Base-by-base conservation (phyloP, 1,140 invertebrate genomes). In the Druon quercuslanigerum region DNA sequence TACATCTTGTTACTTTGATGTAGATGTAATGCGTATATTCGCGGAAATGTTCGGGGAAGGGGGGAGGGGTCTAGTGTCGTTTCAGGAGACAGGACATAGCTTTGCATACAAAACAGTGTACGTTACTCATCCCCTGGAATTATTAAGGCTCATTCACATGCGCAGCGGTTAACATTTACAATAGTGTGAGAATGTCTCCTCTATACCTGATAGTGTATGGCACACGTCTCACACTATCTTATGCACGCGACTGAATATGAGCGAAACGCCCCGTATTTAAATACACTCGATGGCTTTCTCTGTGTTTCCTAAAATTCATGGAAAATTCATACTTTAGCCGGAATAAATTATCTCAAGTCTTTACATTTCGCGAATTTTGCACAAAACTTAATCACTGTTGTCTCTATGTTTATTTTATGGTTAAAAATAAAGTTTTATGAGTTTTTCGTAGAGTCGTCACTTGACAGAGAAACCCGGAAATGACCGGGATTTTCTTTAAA, bases 51-150 rank as follows among this genome's bases (percentile, higher is more conserved):
- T 16, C 13, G 40, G 16, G 60, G 33, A 33, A n/a, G 8, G 5
- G 17, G 73, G 54, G 50, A 50, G 73, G 52, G 73, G 71, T 72
- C 50, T 52, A 72, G 76, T 60, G 50, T 75, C 75, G 52, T 51
- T 73, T 78, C 72, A 72, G 33, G 33, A 66, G 60, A 66, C 60
- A 66, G 60, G 50, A 33, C 54, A 54, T 73, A 74, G 83, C 73
- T 85, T 86, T 82, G 85, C 85, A 86, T 86, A 85, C 74, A 77
- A 84, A 86, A 56, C 72, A 80, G 57, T 12, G 13, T n/a, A 50
- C 73, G 82, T 86, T 85, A 83, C 84, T 86, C 82, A 84, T 85
- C 77, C 83, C 79, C 40, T 73, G 73, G 81, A 85, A 86, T 85
- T 83, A 86, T 86, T 79, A 74, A 80, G 79, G n/a, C 77, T 86